Evolutionary conservation across 2,888 invertebrate genomes (phyloP), one percentile per base, ranked within the genome.

Genomic region (Lymantria monacha): DNA sequence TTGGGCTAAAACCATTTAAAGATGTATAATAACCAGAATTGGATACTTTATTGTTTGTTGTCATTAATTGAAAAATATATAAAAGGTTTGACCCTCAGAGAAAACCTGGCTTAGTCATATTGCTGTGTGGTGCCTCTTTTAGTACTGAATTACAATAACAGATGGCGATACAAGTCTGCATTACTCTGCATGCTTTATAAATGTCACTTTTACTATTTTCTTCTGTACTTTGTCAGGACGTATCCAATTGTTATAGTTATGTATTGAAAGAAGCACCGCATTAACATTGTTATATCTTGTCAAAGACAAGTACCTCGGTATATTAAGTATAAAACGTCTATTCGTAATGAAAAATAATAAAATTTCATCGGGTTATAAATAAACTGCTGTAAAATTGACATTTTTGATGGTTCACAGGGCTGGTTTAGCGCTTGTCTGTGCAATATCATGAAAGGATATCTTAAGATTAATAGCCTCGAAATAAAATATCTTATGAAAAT

Each of bases 231-330:
- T 22, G 3, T 22, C 22, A 5, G 22, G 22, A 5, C 22, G 22
- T 22, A 22, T 22, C 22, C 22, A 5, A 38, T 38, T 38, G 11
- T 52, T 53, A 57, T 71, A 72, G 72, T 75, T 55, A 55, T 13
- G 61, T 65, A 58, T 60, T 61, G 59, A 67, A 79, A 74, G 82
- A 79, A 80, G 79, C 74, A 72, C 71, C 61, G 69, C 9, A 9
- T 15, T 13, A 44, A 59, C 55, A 57, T 70, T 70, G 69, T 74
- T 76, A 69, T 69, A 41, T 49, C 66, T 72, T 72, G 70, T 74
- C 69, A 12, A 58, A 70, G 72, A 72, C 70, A 70, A 66, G 66
- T 57, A 44, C 51, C 58, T 58, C 53, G 54, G 56, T 69, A 70
- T 55, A 56, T 51, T 72, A 73, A 72, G 66, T 65, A 58, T 69